Evolutionary conservation across 2,797 vertebrate species (phyloP).

Genomic region (Gallinago stenura): DNA sequence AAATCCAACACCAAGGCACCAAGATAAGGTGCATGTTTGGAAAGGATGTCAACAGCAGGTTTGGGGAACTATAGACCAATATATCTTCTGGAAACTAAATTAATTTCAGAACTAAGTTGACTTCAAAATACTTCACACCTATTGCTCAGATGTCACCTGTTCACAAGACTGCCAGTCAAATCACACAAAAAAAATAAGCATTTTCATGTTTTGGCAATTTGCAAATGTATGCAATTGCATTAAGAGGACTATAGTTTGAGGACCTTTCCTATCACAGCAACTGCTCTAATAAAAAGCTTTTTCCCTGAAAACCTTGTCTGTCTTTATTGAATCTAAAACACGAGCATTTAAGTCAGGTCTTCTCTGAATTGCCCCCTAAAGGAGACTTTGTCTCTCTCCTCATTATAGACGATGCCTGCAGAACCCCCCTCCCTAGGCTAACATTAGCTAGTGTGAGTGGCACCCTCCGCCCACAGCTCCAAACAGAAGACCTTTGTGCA

Average conservation of each 20-base stretch:
- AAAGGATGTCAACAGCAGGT: not conserved
- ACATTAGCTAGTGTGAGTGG: not conserved
- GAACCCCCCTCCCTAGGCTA: not conserved
- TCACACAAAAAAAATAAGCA: not conserved
- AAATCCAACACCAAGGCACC: accelerated
- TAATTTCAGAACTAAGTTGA: not conserved
- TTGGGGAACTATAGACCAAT: not conserved
- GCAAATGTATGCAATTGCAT: not conserved
- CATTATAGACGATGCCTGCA: not conserved
- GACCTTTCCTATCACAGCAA: not conserved
- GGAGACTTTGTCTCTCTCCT: not conserved
- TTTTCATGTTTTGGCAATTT: not conserved
- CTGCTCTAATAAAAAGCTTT: not conserved
- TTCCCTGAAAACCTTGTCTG: not conserved
- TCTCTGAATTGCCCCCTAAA: not conserved
- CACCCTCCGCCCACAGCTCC: not conserved
- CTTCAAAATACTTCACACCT: not conserved
- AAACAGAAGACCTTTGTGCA: not conserved
- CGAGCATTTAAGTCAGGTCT: accelerated
- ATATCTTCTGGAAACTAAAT: not conserved
- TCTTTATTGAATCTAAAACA: not conserved
- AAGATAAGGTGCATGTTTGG: not conserved
- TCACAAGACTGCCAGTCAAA: not conserved
- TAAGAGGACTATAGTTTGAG: not conserved
- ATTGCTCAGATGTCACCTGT: not conserved